Evolutionary conservation across 2,113 vertebrate species (phyloP).

Genomic region (Malurus cyaneus): DNA sequence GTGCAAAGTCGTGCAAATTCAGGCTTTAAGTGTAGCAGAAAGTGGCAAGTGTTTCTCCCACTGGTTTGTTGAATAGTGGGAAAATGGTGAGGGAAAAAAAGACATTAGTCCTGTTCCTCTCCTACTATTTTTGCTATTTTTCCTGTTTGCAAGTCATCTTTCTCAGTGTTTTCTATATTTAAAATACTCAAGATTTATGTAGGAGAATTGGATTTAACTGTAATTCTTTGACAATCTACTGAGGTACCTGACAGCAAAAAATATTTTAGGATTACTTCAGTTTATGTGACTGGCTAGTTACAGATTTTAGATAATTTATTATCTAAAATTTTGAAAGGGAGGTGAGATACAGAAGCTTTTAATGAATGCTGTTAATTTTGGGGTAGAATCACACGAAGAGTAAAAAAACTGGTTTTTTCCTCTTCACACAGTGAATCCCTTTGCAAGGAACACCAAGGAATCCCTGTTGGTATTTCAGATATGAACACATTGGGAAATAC

Average conservation of each 20-base stretch:
- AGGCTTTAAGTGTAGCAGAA: neutral
- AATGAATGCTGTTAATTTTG: neutral
- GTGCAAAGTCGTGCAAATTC: neutral
- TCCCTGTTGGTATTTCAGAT: neutral
- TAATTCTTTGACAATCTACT: neutral
- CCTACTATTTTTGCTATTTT: neutral
- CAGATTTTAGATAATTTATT: neutral
- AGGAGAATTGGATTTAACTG: neutral
- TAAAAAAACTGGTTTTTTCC: neutral
- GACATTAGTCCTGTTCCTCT: neutral
- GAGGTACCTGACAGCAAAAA: neutral
- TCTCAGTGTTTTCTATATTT: neutral
- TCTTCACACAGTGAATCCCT: neutral
- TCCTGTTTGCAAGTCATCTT: neutral
- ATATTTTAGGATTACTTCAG: neutral
- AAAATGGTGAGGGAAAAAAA: neutral
- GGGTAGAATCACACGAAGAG: neutral
- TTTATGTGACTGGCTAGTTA: neutral
- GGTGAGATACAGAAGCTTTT: neutral
- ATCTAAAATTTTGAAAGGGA: neutral
- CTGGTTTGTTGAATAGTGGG: neutral
- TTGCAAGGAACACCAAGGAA: neutral
- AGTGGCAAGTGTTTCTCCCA: neutral
- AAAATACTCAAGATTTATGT: neutral
- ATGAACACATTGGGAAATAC: neutral